Percentiles rank a stretch among this genome's conserved stretches.
Conservation (phyloP, 1,140 invertebrate species). For the Euura lappo region DNA sequence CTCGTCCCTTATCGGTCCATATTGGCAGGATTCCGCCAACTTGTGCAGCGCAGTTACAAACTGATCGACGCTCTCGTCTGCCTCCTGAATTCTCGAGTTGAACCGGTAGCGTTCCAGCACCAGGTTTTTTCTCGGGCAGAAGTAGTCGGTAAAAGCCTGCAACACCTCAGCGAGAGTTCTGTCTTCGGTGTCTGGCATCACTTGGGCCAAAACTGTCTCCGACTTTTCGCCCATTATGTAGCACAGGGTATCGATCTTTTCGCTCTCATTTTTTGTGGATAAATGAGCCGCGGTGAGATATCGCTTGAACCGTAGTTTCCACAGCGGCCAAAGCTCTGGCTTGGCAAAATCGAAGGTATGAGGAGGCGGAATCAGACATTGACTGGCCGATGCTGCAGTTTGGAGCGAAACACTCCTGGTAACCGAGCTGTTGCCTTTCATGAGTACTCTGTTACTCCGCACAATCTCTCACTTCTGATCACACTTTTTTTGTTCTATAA, state of each 20-base stretch:
- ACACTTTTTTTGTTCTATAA: too few relatives aligned
- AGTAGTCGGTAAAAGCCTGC: conserved; percentile 39
- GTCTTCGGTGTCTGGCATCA: conserved; percentile 12
- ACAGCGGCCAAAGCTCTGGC: conserved; percentile 31
- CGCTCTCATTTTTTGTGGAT: conserved; percentile 23
- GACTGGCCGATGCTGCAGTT: too few relatives aligned
- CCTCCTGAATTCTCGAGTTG: conserved; percentile 39
- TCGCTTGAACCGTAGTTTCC: conserved; percentile 32
- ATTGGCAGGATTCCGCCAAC: conserved; percentile 47
- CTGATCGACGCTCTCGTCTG: conserved; percentile 40
- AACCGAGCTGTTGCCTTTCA: too few relatives aligned
- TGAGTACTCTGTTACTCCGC: too few relatives aligned
- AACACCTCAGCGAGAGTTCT: conserved; percentile 27
- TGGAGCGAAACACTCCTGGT: too few relatives aligned
- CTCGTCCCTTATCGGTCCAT: conserved; percentile 40
- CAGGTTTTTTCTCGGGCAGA: conserved; percentile 41
- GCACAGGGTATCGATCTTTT: conserved; percentile 37
- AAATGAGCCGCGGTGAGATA: conserved; percentile 31
- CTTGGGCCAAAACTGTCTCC: conserved; percentile 34
- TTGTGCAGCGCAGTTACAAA: conserved; percentile 47
- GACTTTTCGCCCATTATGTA: conserved; percentile 36
- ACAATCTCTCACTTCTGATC: too few relatives aligned
- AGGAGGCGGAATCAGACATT: too few relatives aligned
- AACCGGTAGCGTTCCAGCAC: conserved; percentile 45
- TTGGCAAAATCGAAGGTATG: conserved; percentile 21